Evolutionary conservation across 2,113 vertebrate species (phyloP), one percentile per base, ranked within the genome.

Genomic region (Marmota flaviventris): DNA sequence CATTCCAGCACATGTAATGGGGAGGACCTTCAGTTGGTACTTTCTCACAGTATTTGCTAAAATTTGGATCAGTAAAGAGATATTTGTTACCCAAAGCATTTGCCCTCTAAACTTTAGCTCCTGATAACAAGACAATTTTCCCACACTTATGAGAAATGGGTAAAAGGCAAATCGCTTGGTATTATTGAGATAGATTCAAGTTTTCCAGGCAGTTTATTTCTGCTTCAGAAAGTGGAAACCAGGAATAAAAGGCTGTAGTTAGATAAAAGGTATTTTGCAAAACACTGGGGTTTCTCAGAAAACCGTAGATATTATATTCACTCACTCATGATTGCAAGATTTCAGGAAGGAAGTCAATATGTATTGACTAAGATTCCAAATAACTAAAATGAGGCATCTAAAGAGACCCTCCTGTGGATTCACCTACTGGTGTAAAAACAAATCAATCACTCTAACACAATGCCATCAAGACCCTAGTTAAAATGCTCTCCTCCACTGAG

Each of bases 361-460:
- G 22, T 91, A 97, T 88, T 72, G 91, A 96, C 82, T 77, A 63
- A 39, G 70, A 93, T 77, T 92, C 39, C 76, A 93, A 95, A 81
- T 65, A 95, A 96, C 65, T 39, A 53, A 92, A 96, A 73, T 53
- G 37, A 84, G 45, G 24, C 51, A 93, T 81, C 65, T 56, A 76
- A 90, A 77, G 42, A 34, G 32, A 42, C 12, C 37, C 12, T 24
- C 79, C 73, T 37, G 34, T 92, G 61, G 78, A 45, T 48, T 93
- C 72, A 87, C n/a, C 81, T 56, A 79, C 20, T 32, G 56, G 67
- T n/a, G 42, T 63, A 78, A 92, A 87, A 95, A 77, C 17, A 11
- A 95, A 89, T 96, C 75, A 77, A 88, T 93, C 8, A 22, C 29
- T 65, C 2, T 39, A 96, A 81, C 58, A 81, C 34, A 94, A 56